Conservation (phyloP, 2,797 vertebrate species). For the Acrossocheilus fasciatus region DNA sequence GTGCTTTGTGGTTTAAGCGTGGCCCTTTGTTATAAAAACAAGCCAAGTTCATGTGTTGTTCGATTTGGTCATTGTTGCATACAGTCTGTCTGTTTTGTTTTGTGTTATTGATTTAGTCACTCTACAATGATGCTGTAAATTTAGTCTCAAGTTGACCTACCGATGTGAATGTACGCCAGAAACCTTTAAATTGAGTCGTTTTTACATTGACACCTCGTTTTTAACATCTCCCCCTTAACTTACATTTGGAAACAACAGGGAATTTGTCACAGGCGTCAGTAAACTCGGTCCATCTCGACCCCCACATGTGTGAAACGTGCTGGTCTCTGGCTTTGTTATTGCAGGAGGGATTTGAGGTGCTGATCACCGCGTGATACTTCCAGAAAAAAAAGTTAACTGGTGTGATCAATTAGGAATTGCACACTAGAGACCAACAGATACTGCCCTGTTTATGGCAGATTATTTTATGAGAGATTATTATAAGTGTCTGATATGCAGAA, state of each 20-base stretch:
- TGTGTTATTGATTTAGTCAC: constrained; percentile 5
- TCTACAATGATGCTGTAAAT: not conserved
- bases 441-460: not conserved
- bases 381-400: constrained; percentile 68
- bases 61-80: constrained; percentile 75
- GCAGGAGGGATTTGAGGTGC: constrained; percentile 66
- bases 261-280: constrained; percentile 65
- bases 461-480: not conserved
- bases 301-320: constrained; percentile 67
- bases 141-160: not conserved
- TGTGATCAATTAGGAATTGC: not conserved
- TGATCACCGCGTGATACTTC: constrained; percentile 66
- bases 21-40: constrained; percentile 35
- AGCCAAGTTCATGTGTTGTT: constrained; percentile 76
- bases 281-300: constrained; percentile 72
- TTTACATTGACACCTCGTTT: not conserved
- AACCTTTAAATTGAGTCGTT: not conserved
- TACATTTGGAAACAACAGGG: not conserved
- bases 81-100: constrained; percentile 16
- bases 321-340: constrained; percentile 79
- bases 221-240: not conserved
- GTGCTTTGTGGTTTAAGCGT: not conserved
- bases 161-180: not conserved
- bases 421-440: not conserved
- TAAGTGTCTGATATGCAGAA: not conserved